Percentiles rank a stretch among this genome's conserved stretches.
Evolutionary conservation across 1,140 invertebrate genomes (phyloP).

Genomic region (Nomia melanderi): DNA sequence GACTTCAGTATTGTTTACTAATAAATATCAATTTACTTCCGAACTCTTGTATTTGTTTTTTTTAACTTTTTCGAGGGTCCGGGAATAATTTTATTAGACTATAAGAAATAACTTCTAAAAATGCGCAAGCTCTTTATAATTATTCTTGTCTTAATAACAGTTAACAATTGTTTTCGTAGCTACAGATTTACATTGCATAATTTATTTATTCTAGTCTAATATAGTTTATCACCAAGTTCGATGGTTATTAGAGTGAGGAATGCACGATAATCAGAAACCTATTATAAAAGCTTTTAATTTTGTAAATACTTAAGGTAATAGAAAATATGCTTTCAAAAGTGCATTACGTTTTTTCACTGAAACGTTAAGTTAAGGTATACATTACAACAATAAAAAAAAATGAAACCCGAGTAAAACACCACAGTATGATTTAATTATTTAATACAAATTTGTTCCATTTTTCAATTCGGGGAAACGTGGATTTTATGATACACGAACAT

Average conservation of each 20-base stretch:
- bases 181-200: slow-evolving; percentile 2
- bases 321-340: slow-evolving; percentile 38
- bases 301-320: slow-evolving; percentile 52
- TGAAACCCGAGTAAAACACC: slow-evolving; percentile 9
- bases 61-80: slow-evolving; percentile 50
- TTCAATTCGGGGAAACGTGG: not conserved
- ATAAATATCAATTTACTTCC: slow-evolving; percentile 63
- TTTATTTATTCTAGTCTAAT: slow-evolving; percentile 54
- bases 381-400: slow-evolving; percentile 8
- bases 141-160: not conserved
- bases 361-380: slow-evolving; percentile 6
- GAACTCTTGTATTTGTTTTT: slow-evolving; percentile 61
- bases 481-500: not conserved
- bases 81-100: slow-evolving; percentile 12
- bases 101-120: not conserved
- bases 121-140: slow-evolving; percentile 6
- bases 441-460: not conserved
- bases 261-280: slow-evolving; percentile 55
- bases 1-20: slow-evolving; percentile 65
- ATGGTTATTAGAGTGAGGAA: slow-evolving; percentile 55
- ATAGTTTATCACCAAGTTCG: slow-evolving; percentile 59
- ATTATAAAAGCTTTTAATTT: slow-evolving; percentile 43
- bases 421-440: not conserved
- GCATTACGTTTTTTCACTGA: slow-evolving; percentile 7
- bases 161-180: not conserved